These are phyloP conservation scores for Amiota communis DNA, from an alignment of 2,888 invertebrate species.

Conservation along the genomic window DNA sequence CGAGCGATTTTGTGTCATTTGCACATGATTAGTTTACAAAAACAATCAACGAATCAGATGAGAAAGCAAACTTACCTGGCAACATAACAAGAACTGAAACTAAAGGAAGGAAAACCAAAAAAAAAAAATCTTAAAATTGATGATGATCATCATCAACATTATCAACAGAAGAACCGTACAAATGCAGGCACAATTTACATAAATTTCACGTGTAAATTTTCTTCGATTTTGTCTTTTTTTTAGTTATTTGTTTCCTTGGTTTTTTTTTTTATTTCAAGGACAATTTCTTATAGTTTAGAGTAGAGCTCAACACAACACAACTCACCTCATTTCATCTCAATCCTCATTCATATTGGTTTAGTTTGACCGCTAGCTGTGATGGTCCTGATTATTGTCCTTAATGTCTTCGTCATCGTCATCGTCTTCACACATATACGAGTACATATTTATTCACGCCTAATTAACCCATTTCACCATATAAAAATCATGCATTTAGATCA, in stretches of 20 bases:
- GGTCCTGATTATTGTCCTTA: not conserved
- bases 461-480: conserved; percentile 15
- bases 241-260: not conserved
- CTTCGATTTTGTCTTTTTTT: conserved; percentile 3
- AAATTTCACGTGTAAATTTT: conserved; percentile 30
- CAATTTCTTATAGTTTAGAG: too few relatives aligned
- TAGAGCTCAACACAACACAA: too few relatives aligned
- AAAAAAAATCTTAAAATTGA: too few relatives aligned
- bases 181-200: conserved; percentile 14
- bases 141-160: not conserved
- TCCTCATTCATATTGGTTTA: conserved; percentile 9
- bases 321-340: not conserved
- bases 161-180: not conserved
- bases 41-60: not conserved
- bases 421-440: not conserved
- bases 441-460: conserved; percentile 14
- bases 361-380: conserved; percentile 1
- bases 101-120: not conserved
- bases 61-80: not conserved
- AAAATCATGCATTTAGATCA: not conserved
- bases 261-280: not conserved
- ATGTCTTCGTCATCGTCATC: not conserved
- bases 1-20: conserved; percentile 9
- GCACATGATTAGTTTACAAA: conserved; percentile 17
- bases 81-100: not conserved